A percentile compares a stretch with the other conserved stretches of the same genome.
These are phyloP conservation scores for Lithophane semibrunnea DNA, from an alignment of 2,888 invertebrate species.

Conservation along the genomic window DNA sequence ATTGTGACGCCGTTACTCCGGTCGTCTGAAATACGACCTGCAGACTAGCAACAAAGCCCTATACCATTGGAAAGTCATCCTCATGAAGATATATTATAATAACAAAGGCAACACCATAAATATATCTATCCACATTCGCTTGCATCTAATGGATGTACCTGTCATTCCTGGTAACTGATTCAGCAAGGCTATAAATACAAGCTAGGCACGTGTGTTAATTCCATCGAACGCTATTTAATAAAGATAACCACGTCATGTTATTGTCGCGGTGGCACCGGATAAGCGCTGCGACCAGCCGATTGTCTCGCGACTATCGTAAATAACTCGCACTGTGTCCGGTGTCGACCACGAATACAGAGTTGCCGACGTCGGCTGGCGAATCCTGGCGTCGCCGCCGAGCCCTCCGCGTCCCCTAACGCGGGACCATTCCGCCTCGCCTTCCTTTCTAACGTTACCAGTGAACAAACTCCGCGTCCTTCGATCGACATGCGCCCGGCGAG, in stretches of 20 bases:
- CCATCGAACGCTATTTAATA: slow-evolving; percentile 87
- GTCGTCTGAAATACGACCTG: slow-evolving; percentile 42
- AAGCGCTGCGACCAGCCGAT: slow-evolving; percentile 87
- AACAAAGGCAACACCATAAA: slow-evolving; percentile 61
- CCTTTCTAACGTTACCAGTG: slow-evolving; percentile 56
- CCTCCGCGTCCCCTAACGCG: slow-evolving; percentile 64
- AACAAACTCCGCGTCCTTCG: slow-evolving; percentile 54
- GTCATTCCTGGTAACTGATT: slow-evolving; percentile 81
- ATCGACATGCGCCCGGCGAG: slow-evolving; percentile 72
- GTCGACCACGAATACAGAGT: slow-evolving; percentile 86
- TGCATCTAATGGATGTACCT: slow-evolving; percentile 68
- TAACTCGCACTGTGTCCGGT: slow-evolving; percentile 88
- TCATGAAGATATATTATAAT: slow-evolving; percentile 41
- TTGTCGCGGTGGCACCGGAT: slow-evolving; percentile 89
- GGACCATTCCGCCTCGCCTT: slow-evolving; percentile 48
- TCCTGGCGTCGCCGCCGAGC: slow-evolving; percentile 70
- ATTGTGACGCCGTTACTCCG: slow-evolving; percentile 74
- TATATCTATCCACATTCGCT: slow-evolving; percentile 65
- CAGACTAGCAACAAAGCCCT: slow-evolving; percentile 32
- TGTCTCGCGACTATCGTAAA: slow-evolving; percentile 89
- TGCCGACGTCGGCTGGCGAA: slow-evolving; percentile 81
- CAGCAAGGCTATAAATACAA: slow-evolving; percentile 83
- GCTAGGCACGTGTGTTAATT: slow-evolving; percentile 86
- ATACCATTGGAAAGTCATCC: slow-evolving; percentile 54
- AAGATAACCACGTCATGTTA: slow-evolving; percentile 89